These are phyloP conservation scores for Heteronetta atricapilla DNA, from an alignment of 2,113 vertebrate genomes.

Conservation along the genomic window DNA sequence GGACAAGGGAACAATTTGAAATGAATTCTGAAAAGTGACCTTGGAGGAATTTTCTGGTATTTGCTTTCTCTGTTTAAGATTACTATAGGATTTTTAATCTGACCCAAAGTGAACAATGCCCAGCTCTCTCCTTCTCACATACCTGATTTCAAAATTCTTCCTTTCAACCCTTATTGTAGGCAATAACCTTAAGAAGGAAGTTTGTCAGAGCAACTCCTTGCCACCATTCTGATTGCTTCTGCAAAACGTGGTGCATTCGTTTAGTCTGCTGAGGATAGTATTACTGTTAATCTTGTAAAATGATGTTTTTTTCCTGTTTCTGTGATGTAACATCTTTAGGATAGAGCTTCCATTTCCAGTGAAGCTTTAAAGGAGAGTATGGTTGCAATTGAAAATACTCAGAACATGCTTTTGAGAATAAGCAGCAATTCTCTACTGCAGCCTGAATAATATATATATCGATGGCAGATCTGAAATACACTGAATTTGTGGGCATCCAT, in stretches of 20 bases:
- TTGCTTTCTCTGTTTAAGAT: not conserved
- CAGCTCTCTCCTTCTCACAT: rapidly evolving
- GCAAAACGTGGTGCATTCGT: not conserved
- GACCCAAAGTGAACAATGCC: not conserved
- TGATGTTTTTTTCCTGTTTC: rapidly evolving
- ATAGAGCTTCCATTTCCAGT: not conserved
- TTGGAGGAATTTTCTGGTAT: not conserved
- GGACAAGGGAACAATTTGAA: not conserved
- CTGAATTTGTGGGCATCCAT: not conserved
- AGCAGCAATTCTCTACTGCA: not conserved
- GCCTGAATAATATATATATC: rapidly evolving
- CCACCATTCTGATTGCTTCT: not conserved
- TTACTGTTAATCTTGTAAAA: not conserved
- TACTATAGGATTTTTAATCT: not conserved
- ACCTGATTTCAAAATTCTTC: not conserved
- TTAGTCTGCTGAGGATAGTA: rapidly evolving
- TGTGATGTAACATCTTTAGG: not conserved
- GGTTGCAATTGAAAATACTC: not conserved
- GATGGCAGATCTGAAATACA: not conserved
- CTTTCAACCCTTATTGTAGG: not conserved
- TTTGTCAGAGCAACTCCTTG: not conserved
- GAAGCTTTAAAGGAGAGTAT: not conserved
- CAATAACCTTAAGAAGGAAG: not conserved
- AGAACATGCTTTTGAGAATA: not conserved
- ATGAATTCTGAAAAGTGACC: not conserved